Evolutionary conservation across 2,113 vertebrate species (phyloP), one percentile per base, ranked within the genome.

Genomic region (Labeo catla): DNA sequence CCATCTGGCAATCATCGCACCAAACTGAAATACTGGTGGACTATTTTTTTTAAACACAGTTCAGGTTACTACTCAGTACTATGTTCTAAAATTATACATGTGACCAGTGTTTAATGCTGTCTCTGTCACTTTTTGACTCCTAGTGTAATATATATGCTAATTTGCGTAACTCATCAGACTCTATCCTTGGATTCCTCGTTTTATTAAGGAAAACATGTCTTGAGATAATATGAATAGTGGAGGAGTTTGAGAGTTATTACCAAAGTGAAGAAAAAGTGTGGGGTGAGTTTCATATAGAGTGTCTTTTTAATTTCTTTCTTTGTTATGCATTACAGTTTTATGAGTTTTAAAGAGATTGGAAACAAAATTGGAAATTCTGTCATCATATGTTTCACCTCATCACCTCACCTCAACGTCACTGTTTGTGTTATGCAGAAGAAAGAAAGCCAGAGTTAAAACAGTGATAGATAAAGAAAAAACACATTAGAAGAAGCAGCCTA

Each of bases 141-240:
- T 81, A 16, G 73, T 79, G 79, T 85, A 85, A 86, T 90, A 87
- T 88, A 80, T 88, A 87, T 87, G 87, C 47, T 80, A 88, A 86
- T 88, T 85, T 61, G 65, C 45, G 76, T 84, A 83, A 82, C 73
- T 28, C n/a, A 34, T 86, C 49, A 81, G 63, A 9, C 61, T 74
- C 23, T 72, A 84, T 57, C 57, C 34, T 61, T 50, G 28, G 68
- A 39, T 59, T 76, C 45, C 19, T 86, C 83, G 65, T 23, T 78
- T 73, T 73, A 79, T 87, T 80, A 87, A 65, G 66, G 28, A 72
- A 87, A 87, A 81, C 70, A 76, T 47, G 34, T 34, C 45, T 28
- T 76, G 50, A 81, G 61, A 59, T 83, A 63, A 78, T 54, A 61
- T 86, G 49, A 74, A 70, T 49, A 54, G 73, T 43, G 36, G 76